These are phyloP conservation scores for Apoda limacodes DNA, from an alignment of 2,888 invertebrate species.

Conservation along the genomic window DNA sequence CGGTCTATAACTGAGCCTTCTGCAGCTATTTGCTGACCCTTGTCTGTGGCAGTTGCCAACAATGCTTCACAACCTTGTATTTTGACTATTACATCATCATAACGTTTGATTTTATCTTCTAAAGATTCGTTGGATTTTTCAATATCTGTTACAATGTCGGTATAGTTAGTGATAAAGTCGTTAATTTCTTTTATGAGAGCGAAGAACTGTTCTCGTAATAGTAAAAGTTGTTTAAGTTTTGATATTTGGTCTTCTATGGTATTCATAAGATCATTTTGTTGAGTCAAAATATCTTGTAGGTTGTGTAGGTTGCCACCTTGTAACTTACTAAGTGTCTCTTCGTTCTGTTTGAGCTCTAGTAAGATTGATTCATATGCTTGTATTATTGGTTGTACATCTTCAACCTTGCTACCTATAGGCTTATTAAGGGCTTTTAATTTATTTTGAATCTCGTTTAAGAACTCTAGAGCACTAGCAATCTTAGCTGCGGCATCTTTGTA, in stretches of 20 bases:
- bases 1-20: constrained; percentile 90
- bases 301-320: constrained; percentile 83
- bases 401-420: constrained; percentile 88
- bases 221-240: constrained; percentile 80
- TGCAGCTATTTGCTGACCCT: constrained; percentile 92
- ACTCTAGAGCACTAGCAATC: constrained; percentile 82
- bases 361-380: constrained; percentile 83
- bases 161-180: constrained; percentile 88
- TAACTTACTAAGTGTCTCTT: constrained; percentile 80
- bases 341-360: constrained; percentile 81
- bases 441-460: constrained; percentile 84
- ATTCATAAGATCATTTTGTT: constrained; percentile 88
- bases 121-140: constrained; percentile 85
- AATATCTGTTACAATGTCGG: constrained; percentile 85
- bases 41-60: constrained; percentile 88
- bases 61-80: constrained; percentile 93
- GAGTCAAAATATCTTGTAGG: constrained; percentile 79
- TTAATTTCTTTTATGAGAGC: constrained; percentile 88
- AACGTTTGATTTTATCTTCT: constrained; percentile 88
- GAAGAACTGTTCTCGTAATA: constrained; percentile 89
- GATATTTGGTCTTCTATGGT: constrained; percentile 89
- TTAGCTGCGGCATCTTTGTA: constrained; percentile 85
- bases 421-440: constrained; percentile 85
- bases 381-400: constrained; percentile 89
- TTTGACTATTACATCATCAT: constrained; percentile 86